phyloP scores from a whole-genome alignment of 2,888 invertebrate genomes.

The Dione vanillae region DNA sequence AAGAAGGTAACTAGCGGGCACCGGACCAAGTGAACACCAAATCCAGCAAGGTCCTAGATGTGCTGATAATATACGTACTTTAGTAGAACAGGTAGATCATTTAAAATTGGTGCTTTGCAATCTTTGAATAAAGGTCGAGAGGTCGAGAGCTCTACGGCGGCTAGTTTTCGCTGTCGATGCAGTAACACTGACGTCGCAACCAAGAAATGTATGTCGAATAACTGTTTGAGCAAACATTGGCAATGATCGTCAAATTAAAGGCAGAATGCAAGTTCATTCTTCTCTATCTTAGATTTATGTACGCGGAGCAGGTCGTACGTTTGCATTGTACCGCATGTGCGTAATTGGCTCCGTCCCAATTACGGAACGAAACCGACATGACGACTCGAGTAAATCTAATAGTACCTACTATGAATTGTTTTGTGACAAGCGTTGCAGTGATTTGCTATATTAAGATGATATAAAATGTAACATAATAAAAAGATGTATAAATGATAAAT shows the following conservation, averaged over 20 bases:
- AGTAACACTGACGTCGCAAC: slow-evolving; percentile 54
- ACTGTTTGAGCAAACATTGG: slow-evolving; percentile 76
- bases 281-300: slow-evolving; percentile 53
- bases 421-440: slow-evolving; percentile 1
- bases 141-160: slow-evolving; percentile 74
- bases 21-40: slow-evolving; percentile 59
- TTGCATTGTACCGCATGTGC: slow-evolving; percentile 49
- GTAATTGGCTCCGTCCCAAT: slow-evolving; percentile 51
- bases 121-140: slow-evolving; percentile 78
- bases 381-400: slow-evolving; percentile 42
- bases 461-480: neutral
- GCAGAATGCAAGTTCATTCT: slow-evolving; percentile 50
- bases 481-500: neutral
- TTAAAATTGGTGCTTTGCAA: slow-evolving; percentile 58
- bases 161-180: slow-evolving; percentile 68
- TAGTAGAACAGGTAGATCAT: slow-evolving; percentile 52
- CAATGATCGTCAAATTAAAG: slow-evolving; percentile 74
- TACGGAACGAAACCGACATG: slow-evolving; percentile 43
- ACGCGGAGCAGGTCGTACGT: slow-evolving; percentile 50
- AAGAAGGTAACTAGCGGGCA: slow-evolving; percentile 68
- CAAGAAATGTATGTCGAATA: slow-evolving; percentile 74
- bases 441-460: neutral
- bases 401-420: slow-evolving; percentile 11
- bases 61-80: slow-evolving; percentile 42
- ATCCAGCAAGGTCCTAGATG: slow-evolving; percentile 51